Conservation (phyloP, 2,888 invertebrate species). For the Acanthoscelides obtectus region DNA sequence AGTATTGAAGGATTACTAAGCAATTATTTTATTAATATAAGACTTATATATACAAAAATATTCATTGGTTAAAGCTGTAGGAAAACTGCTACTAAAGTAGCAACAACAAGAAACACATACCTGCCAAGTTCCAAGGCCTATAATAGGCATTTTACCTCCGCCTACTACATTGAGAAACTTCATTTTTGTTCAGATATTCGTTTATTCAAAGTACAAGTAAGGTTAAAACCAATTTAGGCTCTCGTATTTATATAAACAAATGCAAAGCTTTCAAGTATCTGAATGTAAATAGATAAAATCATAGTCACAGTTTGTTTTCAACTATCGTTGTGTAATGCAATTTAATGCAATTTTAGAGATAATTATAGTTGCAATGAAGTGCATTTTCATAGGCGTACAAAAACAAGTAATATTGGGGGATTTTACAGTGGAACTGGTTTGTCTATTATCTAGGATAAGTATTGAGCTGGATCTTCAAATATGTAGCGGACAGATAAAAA, state of each 20-base stretch:
- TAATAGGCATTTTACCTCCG: conserved; percentile 2
- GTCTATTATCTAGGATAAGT: no score
- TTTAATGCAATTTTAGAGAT: neutral
- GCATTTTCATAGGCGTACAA: neutral
- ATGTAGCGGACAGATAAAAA: no score
- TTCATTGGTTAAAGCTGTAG: no score
- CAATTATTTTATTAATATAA: no score
- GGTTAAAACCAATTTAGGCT: neutral
- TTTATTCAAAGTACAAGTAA: neutral
- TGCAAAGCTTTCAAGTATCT: neutral
- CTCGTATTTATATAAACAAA: neutral
- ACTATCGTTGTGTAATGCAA: neutral
- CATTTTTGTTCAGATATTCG: neutral
- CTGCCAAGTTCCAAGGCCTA: conserved; percentile 3
- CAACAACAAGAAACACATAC: neutral
- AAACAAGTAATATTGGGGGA: no score
- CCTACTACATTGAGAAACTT: conserved; percentile 1
- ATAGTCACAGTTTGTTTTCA: neutral
- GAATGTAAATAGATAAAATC: neutral
- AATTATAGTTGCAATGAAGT: neutral
- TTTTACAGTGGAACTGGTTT: no score
- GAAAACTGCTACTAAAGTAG: neutral
- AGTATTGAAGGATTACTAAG: no score
- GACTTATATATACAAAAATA: no score
- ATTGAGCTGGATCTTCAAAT: no score